A percentile compares a stretch with the other conserved stretches of the same genome.
These are phyloP conservation scores for Argentina silus DNA, from an alignment of 2,797 vertebrate species.

Conservation along the genomic window DNA sequence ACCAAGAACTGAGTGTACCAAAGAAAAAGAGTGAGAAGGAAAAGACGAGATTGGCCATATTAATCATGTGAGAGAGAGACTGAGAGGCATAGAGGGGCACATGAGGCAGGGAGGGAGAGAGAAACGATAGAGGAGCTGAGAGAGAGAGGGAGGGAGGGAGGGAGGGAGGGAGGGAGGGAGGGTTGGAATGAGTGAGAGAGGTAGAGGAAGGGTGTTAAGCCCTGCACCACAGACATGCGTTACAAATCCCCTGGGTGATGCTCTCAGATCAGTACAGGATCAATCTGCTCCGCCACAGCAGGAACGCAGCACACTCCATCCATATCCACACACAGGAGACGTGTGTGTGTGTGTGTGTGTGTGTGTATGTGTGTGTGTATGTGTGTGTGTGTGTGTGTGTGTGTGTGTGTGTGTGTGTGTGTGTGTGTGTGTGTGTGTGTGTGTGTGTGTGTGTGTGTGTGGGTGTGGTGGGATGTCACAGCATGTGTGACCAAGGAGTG, in stretches of 20 bases:
- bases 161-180: background rate
- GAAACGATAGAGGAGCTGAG: conserved; percentile 5
- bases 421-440: conserved; percentile 9
- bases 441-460: background rate
- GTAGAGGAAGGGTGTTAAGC: conserved; percentile 40
- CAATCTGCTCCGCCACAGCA: conserved; percentile 67
- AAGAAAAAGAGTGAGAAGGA: too few species aligned
- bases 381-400: background rate
- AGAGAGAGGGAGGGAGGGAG: conserved; percentile 17
- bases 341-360: conserved; percentile 11
- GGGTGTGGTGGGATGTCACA: conserved; percentile 37
- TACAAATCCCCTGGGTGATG: conserved; percentile 62
- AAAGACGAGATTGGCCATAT: background rate
- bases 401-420: background rate
- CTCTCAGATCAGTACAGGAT: conserved; percentile 69
- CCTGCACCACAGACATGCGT: conserved; percentile 58
- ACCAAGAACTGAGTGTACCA: too few species aligned
- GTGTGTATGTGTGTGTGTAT: background rate
- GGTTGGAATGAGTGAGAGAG: background rate
- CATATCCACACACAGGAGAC: conserved; percentile 49
- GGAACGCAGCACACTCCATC: conserved; percentile 49
- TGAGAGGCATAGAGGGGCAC: conserved; percentile 45
- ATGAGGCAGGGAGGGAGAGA: conserved; percentile 40
- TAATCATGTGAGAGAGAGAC: conserved; percentile 30
- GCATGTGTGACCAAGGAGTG: conserved; percentile 15